Evolutionary conservation across 2,888 invertebrate species (phyloP), one percentile per base, ranked within the genome.

Genomic region (Heteropelma amictum): DNA sequence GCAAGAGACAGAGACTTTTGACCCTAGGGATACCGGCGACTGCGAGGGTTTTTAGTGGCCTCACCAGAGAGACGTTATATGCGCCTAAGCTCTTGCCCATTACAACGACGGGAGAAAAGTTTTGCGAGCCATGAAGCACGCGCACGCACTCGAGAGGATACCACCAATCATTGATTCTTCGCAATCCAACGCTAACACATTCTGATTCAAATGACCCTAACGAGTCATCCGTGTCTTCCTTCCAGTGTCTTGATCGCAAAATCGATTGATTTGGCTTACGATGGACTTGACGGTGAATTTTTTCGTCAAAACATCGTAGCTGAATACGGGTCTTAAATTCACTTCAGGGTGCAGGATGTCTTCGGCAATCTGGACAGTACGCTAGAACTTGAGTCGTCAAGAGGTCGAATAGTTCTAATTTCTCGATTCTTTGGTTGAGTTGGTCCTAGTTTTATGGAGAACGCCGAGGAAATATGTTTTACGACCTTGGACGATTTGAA

Each of bases 1-100:
- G 64, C 63, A 30, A 60, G 45, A 45, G 45, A 23, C 61, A 23
- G 47, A 35, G 38, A 60, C 63, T 51, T 49, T 35, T 51, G 49
- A 23, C 63, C 38, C 63, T 35, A 63, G 61, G 21, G 47, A 17
- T 33, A 35, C 49, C 33, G 38, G 51, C 14, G 33, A 40, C 40
- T 28, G 42, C 14, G 30, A 40, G 42, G 19, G 65, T 40, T 65
- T 65, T 42, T 65, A 42, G 53, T 53, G 26, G 40, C 7, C 21
- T 47, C 42, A 33, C 42, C 7, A 12, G 47, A 33, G 47, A 14
- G 21, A 47, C 33, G 14, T 61, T 61, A 61, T 47, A 35, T 12
- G 61, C 21, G 30, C 47, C 61, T 30, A 45, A 45, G 42, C 45
- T 30, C 42, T 45, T 2, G 61, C 8, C 61, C 61, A 35, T 49